Percentiles rank a stretch among this genome's conserved stretches.
phyloP scores from a whole-genome alignment of 2,888 invertebrate genomes.

The Morpho deidamia region DNA sequence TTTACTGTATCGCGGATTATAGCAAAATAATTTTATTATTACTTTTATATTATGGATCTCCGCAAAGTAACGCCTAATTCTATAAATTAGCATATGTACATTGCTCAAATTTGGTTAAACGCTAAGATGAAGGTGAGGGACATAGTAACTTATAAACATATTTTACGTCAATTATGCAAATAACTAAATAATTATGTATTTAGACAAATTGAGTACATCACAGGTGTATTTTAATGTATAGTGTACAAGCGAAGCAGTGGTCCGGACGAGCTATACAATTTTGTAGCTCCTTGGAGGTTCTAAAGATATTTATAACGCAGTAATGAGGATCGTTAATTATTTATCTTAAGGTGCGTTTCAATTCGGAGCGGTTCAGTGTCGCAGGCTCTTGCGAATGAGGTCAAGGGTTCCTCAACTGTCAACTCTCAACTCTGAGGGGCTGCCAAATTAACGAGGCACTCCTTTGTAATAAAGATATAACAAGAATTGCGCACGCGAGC shows the following conservation, averaged over 20 bases:
- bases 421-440: conserved; percentile 73
- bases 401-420: conserved; percentile 62
- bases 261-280: not conserved
- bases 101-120: too few species aligned
- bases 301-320: conserved; percentile 54
- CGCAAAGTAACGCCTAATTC: too few species aligned
- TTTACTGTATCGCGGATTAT: too few species aligned
- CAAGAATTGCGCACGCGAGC: conserved; percentile 78
- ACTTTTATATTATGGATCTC: too few species aligned
- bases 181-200: too few species aligned
- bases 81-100: too few species aligned
- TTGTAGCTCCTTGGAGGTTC: conserved; percentile 18
- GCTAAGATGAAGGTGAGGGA: too few species aligned
- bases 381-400: conserved; percentile 68
- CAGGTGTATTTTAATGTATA: too few species aligned
- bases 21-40: too few species aligned
- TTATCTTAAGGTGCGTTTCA: conserved; percentile 70
- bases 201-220: too few species aligned
- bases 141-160: too few species aligned
- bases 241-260: not conserved
- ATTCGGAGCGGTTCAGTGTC: conserved; percentile 64
- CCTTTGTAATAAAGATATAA: conserved; percentile 80
- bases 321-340: conserved; percentile 77
- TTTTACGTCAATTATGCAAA: too few species aligned
- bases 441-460: conserved; percentile 79